Conservation (phyloP, 2,888 invertebrate species). For the Caenorhabditis macrosperma region DNA sequence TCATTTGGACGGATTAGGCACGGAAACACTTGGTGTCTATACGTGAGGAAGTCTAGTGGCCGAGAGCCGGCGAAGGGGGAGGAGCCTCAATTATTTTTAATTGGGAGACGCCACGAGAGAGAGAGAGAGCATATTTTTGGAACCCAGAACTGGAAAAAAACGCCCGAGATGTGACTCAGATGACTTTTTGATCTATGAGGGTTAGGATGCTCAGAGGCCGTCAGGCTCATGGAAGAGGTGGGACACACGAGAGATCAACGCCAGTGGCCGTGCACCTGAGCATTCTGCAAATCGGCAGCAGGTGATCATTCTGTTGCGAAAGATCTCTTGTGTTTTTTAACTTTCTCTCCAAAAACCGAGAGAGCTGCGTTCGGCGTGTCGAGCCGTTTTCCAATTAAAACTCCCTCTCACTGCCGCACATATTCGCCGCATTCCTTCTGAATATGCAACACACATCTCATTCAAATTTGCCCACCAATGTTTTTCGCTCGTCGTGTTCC, state of each 20-base stretch:
- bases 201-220: too few relatives aligned
- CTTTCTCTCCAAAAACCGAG: not conserved
- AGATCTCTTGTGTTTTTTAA: too few relatives aligned
- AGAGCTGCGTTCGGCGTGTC: not conserved
- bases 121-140: too few relatives aligned
- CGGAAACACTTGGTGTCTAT: conserved; percentile 1
- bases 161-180: too few relatives aligned
- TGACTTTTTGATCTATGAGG: too few relatives aligned
- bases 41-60: not conserved
- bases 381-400: conserved; percentile 7
- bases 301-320: too few relatives aligned
- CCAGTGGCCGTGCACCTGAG: too few relatives aligned
- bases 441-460: conserved; percentile 1
- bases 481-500: not conserved
- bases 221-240: too few relatives aligned
- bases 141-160: too few relatives aligned
- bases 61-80: not conserved
- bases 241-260: too few relatives aligned
- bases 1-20: conserved; percentile 11
- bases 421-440: not conserved
- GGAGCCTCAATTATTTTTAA: conserved; percentile 5
- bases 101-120: not conserved
- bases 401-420: not conserved
- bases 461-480: not conserved
- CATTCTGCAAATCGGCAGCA: not conserved